A percentile compares a stretch with the other conserved stretches of the same genome.
phyloP scores from a whole-genome alignment of 2,797 vertebrate genomes.

The Scyliorhinus canicula region DNA sequence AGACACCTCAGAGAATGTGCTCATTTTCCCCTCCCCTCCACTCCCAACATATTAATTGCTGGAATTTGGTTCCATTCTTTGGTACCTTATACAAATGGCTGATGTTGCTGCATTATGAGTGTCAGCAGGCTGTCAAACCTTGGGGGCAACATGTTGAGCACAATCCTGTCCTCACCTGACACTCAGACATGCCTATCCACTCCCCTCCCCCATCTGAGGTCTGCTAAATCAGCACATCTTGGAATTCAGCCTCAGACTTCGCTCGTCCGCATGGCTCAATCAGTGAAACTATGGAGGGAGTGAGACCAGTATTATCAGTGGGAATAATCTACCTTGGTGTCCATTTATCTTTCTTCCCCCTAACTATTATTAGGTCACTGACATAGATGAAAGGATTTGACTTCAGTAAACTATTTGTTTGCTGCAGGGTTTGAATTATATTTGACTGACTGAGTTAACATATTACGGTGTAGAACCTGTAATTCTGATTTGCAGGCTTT shows the following conservation, averaged over 20 bases:
- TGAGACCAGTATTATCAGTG: neutral
- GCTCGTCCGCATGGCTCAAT: neutral
- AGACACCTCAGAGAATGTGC: too few species aligned
- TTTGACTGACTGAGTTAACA: neutral
- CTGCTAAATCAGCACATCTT: neutral
- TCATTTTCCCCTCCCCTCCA: neutral
- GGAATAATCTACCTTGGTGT: neutral
- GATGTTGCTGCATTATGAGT: neutral
- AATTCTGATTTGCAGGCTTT: neutral
- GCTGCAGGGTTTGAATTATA: neutral
- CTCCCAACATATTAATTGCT: neutral
- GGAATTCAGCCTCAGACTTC: neutral
- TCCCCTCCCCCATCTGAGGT: neutral
- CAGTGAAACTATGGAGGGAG: too few species aligned
- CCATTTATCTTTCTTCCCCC: neutral
- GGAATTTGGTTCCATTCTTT: neutral
- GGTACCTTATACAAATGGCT: neutral
- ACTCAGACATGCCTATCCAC: too few species aligned
- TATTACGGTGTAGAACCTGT: neutral
- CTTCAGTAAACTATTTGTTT: neutral
- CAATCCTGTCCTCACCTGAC: neutral
- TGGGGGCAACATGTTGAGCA: neutral
- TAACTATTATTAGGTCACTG: neutral
- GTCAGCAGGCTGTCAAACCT: neutral
- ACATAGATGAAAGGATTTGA: slow-evolving; percentile 4